Evolutionary conservation across 1,140 invertebrate genomes (phyloP).

Genomic region (Drosophila eugracilis): DNA sequence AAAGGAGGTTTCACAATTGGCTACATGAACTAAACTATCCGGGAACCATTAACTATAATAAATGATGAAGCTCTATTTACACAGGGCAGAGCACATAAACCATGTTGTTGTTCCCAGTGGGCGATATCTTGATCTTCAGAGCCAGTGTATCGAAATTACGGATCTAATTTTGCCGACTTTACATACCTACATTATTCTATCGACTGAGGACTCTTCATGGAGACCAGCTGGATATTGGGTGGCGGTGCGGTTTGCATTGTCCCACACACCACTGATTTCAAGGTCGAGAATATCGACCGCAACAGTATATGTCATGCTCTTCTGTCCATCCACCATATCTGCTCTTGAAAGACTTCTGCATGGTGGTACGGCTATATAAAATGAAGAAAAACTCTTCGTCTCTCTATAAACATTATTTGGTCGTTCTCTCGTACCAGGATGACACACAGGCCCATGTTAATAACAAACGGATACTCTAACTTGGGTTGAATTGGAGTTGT

Average conservation of each 20-base stretch:
- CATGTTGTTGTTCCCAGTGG: slow-evolving; percentile 38
- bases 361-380: no score
- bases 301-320: slow-evolving; percentile 53
- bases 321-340: slow-evolving; percentile 37
- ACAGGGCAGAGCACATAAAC: slow-evolving; percentile 33
- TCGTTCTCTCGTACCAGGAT: no score
- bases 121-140: slow-evolving; percentile 84
- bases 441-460: no score
- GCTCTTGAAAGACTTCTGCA: no score
- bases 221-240: slow-evolving; percentile 90
- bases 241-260: slow-evolving; percentile 62
- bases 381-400: no score
- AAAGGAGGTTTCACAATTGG: slow-evolving; percentile 53
- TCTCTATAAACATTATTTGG: no score
- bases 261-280: slow-evolving; percentile 61
- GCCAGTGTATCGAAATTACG: slow-evolving; percentile 90
- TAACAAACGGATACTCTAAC: no score
- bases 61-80: slow-evolving; percentile 85
- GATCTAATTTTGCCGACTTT: slow-evolving; percentile 92
- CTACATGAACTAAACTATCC: slow-evolving; percentile 73
- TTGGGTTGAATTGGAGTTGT: no score
- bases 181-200: slow-evolving; percentile 95
- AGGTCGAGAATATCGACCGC: slow-evolving; percentile 58
- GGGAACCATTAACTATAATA: slow-evolving; percentile 64
- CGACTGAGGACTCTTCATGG: slow-evolving; percentile 95